Conservation (phyloP, 2,888 invertebrate species). For the Eupithecia centaureata region DNA sequence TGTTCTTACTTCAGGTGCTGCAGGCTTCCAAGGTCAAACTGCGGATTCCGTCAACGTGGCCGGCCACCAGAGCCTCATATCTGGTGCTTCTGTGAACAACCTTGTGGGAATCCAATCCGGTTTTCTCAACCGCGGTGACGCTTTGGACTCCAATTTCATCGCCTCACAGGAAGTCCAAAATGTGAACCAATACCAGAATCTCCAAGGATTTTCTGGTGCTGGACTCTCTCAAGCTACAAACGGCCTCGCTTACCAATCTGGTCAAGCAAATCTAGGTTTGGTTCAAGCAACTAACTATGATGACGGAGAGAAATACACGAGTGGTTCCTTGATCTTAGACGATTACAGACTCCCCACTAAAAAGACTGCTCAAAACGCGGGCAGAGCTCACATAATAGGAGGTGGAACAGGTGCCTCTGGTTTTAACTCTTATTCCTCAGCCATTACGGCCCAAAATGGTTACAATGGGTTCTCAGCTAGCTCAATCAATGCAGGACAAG, state of each 20-base stretch:
- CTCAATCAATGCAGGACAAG: conserved; percentile 42
- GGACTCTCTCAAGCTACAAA: conserved; percentile 36
- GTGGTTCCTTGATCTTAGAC: conserved; percentile 74
- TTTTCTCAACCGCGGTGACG: conserved; percentile 63
- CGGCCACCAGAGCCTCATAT: conserved; percentile 75
- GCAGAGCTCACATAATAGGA: conserved; percentile 40
- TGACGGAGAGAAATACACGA: conserved; percentile 64
- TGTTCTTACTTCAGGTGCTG: conserved; percentile 61
- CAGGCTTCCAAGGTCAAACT: conserved; percentile 76
- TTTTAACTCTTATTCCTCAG: conserved; percentile 24
- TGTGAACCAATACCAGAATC: conserved; percentile 48
- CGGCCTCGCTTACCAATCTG: conserved; percentile 52
- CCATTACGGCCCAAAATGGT: conserved; percentile 27
- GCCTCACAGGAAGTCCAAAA: conserved; percentile 69
- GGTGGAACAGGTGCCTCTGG: conserved; percentile 36
- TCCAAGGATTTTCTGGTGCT: conserved; percentile 40
- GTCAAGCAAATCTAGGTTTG: conserved; percentile 58
- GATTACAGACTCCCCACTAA: conserved; percentile 72
- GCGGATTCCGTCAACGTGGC: conserved; percentile 78
- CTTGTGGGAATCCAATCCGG: conserved; percentile 76
- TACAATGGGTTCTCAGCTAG: conserved; percentile 41
- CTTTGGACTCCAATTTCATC: conserved; percentile 71
- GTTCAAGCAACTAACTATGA: conserved; percentile 67
- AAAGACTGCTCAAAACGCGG: conserved; percentile 46
- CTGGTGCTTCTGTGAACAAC: conserved; percentile 75